Base-by-base conservation (phyloP, 2,113 vertebrate genomes). In the Dasyornis broadbenti region DNA sequence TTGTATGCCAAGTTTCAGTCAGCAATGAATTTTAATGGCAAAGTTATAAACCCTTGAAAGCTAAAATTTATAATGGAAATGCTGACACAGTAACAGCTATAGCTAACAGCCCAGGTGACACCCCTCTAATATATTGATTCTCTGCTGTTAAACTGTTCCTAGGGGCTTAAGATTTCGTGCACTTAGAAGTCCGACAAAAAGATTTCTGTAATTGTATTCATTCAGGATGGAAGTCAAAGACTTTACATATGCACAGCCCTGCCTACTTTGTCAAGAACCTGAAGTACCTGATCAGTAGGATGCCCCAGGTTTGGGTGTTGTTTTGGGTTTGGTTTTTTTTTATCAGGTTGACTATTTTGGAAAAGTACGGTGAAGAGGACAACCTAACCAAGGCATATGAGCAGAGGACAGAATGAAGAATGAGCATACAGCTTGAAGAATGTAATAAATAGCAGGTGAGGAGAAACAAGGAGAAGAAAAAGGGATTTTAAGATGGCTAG, bases 11-110 rank as follows among this genome's bases (percentile, higher is more conserved):
- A 94, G 64, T 94, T 96, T 95, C 91, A 95, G 92, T 95, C 76
- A 33, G 81, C 88, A 95, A 92, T 90, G 78, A 96, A 95, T 93
- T 69, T 95, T 88, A 96, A 96, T 78, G 49, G 94, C 68, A 94
- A 94, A 52, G 27, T 94, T 92, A 96, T 92, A 95, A 96, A 97
- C 37, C 89, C 92, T 95, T 53, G 35, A 97, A 96, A 96, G 95
- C 71, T 89, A 88, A 93, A 86, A 89, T 90, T 79, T 82, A 61
- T 78, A 95, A 89, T 93, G 96, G 97, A 97, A 97, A 96, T 70
- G 60, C 93, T 96, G 96, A 97, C 92, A 96, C 50, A 44, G 83
- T 77, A 83, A 82, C 47, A 95, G 57, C 89, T 96, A 89, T 73
- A 95, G 76, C 96, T 79, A 96, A 89, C 57, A 82, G 70, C 93